Evolutionary conservation across 2,113 vertebrate genomes (phyloP).

Genomic region (Corapipo altera): DNA sequence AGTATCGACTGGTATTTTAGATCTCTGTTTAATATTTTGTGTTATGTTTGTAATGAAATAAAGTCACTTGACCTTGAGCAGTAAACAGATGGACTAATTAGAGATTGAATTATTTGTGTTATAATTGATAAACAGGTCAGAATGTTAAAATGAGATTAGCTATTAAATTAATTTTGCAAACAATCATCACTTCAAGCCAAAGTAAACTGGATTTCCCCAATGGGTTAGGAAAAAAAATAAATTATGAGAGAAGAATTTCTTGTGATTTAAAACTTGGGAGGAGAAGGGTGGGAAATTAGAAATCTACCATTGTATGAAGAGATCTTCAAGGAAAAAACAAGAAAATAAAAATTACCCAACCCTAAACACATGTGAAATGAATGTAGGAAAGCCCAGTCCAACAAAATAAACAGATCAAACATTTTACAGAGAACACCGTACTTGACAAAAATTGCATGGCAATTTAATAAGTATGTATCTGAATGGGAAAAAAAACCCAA

Average conservation of each 20-base stretch:
- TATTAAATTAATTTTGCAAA: not conserved
- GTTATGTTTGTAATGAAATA: not conserved
- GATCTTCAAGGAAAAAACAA: not conserved
- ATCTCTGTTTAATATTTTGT: not conserved
- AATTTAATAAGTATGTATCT: not conserved
- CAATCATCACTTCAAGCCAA: not conserved
- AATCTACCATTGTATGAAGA: not conserved
- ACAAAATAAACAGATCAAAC: not conserved
- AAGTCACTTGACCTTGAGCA: not conserved
- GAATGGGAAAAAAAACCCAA: not conserved
- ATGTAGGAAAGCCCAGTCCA: not conserved
- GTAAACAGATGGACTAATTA: constrained; percentile 22
- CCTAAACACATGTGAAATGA: not conserved
- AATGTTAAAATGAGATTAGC: not conserved
- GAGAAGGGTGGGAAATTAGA: not conserved
- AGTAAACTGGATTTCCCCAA: not conserved
- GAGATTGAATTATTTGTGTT: not conserved
- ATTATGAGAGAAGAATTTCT: not conserved
- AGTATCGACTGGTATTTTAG: not conserved
- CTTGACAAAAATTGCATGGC: not conserved
- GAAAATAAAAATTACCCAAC: accelerated
- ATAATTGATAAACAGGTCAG: constrained; percentile 13
- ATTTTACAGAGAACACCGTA: not conserved
- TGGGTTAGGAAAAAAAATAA: not conserved
- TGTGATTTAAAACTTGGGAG: not conserved